Percentiles rank a stretch among this genome's conserved stretches.
phyloP scores from a whole-genome alignment of 2,888 invertebrate genomes.

The Hemaris fuciformis region DNA sequence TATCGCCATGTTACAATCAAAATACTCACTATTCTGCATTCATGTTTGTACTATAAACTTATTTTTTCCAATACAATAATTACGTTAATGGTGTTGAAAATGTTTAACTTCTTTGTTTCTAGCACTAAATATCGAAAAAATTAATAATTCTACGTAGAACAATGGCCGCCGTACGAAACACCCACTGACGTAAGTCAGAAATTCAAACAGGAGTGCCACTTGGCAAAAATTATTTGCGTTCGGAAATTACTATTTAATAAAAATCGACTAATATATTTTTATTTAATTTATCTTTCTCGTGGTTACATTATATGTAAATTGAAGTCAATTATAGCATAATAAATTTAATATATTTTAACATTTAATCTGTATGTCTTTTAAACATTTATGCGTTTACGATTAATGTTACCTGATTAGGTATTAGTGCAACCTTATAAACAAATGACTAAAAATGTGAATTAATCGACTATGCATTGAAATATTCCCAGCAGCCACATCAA shows the following conservation, averaged over 20 bases:
- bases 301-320: no score
- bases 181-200: conserved; percentile 80
- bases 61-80: conserved; percentile 59
- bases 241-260: conserved; percentile 21
- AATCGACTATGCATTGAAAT: no score
- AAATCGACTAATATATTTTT: background rate
- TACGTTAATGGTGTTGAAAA: conserved; percentile 53
- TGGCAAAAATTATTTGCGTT: conserved; percentile 74
- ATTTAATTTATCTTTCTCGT: no score
- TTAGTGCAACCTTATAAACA: no score
- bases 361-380: no score
- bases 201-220: conserved; percentile 77
- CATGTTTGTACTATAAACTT: conserved; percentile 82
- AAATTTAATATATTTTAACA: no score
- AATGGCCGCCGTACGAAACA: conserved; percentile 79
- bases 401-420: no score
- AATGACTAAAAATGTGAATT: no score
- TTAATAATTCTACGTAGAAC: conserved; percentile 75
- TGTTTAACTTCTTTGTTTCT: conserved; percentile 68
- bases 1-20: conserved; percentile 51
- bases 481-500: no score
- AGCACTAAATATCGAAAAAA: conserved; percentile 72
- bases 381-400: no score
- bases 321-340: no score
- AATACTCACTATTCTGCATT: conserved; percentile 92